Evolutionary conservation across 2,888 invertebrate species (phyloP).

Genomic region (Meteorus cinctellus): DNA sequence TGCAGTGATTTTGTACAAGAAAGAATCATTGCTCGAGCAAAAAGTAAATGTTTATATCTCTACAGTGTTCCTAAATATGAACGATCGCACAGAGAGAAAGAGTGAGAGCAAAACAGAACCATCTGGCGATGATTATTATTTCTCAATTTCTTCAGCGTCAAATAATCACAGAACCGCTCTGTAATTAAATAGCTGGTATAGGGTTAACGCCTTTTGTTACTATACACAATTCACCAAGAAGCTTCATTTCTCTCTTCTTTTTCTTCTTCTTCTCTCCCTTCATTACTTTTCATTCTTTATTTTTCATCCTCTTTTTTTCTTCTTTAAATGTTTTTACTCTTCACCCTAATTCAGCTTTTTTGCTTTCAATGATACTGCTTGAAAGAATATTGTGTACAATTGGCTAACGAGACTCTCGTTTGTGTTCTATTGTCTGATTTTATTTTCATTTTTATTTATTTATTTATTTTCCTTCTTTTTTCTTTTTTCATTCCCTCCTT

Average conservation of each 20-base stretch:
- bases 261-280: constrained; percentile 26
- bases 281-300: neutral
- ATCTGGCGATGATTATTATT: constrained; percentile 64
- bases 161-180: constrained; percentile 54
- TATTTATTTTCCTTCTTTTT: constrained; percentile 1
- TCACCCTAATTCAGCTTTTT: constrained; percentile 14
- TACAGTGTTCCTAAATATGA: constrained; percentile 8
- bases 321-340: neutral
- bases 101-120: constrained; percentile 50
- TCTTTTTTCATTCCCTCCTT: neutral
- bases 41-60: neutral
- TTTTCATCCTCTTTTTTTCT: constrained; percentile 16
- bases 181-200: constrained; percentile 63
- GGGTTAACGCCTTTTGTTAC: constrained; percentile 63
- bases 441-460: constrained; percentile 16
- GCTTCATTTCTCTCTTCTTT: constrained; percentile 32
- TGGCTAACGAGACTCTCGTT: constrained; percentile 25
- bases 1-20: too few relatives aligned
- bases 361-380: neutral
- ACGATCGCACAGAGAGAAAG: constrained; percentile 18
- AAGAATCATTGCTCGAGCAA: too few relatives aligned
- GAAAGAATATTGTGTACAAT: constrained; percentile 2
- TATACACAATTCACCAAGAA: constrained; percentile 45
- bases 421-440: constrained; percentile 11
- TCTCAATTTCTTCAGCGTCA: constrained; percentile 63